Evolutionary conservation across 2,888 invertebrate species (phyloP).

Genomic region (Orgyia antiqua): DNA sequence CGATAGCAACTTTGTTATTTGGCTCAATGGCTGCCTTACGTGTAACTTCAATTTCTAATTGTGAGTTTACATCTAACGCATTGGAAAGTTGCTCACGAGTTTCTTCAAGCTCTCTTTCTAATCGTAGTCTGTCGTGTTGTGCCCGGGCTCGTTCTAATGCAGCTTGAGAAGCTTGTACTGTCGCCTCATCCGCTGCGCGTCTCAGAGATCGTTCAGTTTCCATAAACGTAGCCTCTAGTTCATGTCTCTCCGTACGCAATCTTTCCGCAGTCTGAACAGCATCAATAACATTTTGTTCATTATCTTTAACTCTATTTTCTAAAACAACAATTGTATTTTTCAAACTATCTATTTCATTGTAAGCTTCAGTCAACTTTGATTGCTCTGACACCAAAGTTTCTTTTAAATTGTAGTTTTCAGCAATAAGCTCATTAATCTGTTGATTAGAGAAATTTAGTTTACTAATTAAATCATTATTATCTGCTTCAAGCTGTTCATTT

Average conservation of each 20-base stretch:
- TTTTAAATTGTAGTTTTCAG: slow-evolving; percentile 49
- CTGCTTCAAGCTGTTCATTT: slow-evolving; percentile 48
- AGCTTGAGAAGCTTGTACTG: slow-evolving; percentile 85
- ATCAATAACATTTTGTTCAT: slow-evolving; percentile 47
- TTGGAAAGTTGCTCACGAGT: slow-evolving; percentile 64
- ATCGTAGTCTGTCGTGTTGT: slow-evolving; percentile 81
- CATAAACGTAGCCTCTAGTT: slow-evolving; percentile 54
- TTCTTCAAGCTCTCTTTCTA: slow-evolving; percentile 81
- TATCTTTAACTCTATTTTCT: slow-evolving; percentile 47
- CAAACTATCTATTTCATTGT: slow-evolving; percentile 41
- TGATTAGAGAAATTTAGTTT: slow-evolving; percentile 52
- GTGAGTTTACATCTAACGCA: slow-evolving; percentile 49
- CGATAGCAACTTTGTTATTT: slow-evolving; percentile 46
- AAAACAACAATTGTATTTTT: slow-evolving; percentile 36
- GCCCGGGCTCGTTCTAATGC: slow-evolving; percentile 85
- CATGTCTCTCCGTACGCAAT: slow-evolving; percentile 55
- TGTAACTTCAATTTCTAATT: slow-evolving; percentile 66
- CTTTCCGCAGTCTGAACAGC: slow-evolving; percentile 43
- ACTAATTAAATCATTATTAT: slow-evolving; percentile 62
- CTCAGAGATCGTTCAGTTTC: slow-evolving; percentile 78
- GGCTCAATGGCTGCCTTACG: slow-evolving; percentile 51
- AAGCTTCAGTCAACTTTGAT: slow-evolving; percentile 37
- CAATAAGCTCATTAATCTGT: slow-evolving; percentile 46
- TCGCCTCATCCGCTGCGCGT: slow-evolving; percentile 83
- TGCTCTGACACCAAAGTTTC: slow-evolving; percentile 37